Evolutionary conservation across 1,140 invertebrate species (phyloP).

Genomic region (Oryzaephilus surinamensis): DNA sequence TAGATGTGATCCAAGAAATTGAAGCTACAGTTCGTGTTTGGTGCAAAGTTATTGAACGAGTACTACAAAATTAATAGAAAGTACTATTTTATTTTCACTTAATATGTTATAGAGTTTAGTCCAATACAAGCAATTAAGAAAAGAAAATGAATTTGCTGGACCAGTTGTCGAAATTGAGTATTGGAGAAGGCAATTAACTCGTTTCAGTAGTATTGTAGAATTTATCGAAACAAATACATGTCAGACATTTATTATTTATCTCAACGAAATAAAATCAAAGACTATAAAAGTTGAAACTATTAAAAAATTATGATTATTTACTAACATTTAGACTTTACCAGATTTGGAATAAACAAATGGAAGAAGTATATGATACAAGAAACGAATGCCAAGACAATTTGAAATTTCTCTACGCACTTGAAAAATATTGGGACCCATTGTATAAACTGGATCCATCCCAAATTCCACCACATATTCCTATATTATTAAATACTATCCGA

Average conservation of each 20-base stretch:
- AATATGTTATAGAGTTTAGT: constrained; percentile 44
- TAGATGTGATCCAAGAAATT: constrained; percentile 41
- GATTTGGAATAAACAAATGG: constrained; percentile 69
- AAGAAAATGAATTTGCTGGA: constrained; percentile 70
- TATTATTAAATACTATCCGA: constrained; percentile 60
- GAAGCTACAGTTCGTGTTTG: constrained; percentile 48
- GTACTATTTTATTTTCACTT: not conserved
- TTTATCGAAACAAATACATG: constrained; percentile 58
- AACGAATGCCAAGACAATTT: constrained; percentile 84
- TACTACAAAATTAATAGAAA: constrained; percentile 18
- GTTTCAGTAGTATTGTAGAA: constrained; percentile 70
- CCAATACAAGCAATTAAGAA: constrained; percentile 60
- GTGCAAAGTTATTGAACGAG: constrained; percentile 54
- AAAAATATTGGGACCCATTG: constrained; percentile 75
- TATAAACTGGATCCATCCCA: constrained; percentile 63
- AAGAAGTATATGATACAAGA: constrained; percentile 57
- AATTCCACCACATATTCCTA: constrained; percentile 57
- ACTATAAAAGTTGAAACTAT: constrained; percentile 59
- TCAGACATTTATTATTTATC: constrained; percentile 52
- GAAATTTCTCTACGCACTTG: constrained; percentile 75
- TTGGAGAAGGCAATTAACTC: constrained; percentile 66
- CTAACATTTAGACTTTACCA: constrained; percentile 36
- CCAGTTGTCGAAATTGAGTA: constrained; percentile 70
- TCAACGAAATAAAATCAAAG: constrained; percentile 55
- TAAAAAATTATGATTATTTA: not conserved